phyloP scores from a whole-genome alignment of 2,797 vertebrate species.

The Peromyscus eremicus region DNA sequence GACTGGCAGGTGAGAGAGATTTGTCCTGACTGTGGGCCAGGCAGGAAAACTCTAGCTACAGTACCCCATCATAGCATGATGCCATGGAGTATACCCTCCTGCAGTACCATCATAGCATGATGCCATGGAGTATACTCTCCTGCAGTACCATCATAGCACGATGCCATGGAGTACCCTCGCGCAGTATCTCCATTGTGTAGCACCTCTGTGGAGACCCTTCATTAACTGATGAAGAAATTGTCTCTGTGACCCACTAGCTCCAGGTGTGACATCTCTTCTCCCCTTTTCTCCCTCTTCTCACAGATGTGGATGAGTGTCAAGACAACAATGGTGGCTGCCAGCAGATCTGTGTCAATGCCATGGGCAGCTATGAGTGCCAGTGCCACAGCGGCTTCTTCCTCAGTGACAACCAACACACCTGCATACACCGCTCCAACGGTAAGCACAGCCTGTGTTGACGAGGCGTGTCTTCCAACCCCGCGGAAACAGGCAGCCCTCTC shows the following conservation, averaged over 20 bases:
- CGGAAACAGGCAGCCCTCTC: rapidly evolving
- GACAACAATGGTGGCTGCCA: slow-evolving; percentile 99
- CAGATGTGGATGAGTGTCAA: slow-evolving; percentile 96
- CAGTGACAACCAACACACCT: slow-evolving; percentile 99
- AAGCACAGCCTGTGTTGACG: slow-evolving; percentile 80
- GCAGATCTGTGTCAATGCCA: slow-evolving; percentile 97
- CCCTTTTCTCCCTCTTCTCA: slow-evolving; percentile 27
- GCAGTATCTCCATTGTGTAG: background rate
- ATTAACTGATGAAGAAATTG: rapidly evolving
- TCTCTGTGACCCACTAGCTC: rapidly evolving
- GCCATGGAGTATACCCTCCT: background rate
- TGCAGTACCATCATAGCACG: rapidly evolving
- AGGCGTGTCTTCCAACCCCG: rapidly evolving
- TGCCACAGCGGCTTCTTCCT: slow-evolving; percentile 97
- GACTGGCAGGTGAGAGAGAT: too few relatives aligned
- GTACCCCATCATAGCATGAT: rapidly evolving
- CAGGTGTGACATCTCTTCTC: background rate
- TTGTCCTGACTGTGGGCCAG: too few relatives aligned
- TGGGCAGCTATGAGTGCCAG: slow-evolving; percentile 98
- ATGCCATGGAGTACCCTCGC: rapidly evolving
- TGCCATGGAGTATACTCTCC: background rate
- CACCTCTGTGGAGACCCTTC: background rate
- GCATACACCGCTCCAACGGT: slow-evolving; percentile 99
- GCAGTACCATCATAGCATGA: too few relatives aligned
- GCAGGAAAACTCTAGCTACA: too few relatives aligned